Evolutionary conservation across 2,113 vertebrate genomes (phyloP), one percentile per base, ranked within the genome.

Genomic region (Grammomys surdaster): DNA sequence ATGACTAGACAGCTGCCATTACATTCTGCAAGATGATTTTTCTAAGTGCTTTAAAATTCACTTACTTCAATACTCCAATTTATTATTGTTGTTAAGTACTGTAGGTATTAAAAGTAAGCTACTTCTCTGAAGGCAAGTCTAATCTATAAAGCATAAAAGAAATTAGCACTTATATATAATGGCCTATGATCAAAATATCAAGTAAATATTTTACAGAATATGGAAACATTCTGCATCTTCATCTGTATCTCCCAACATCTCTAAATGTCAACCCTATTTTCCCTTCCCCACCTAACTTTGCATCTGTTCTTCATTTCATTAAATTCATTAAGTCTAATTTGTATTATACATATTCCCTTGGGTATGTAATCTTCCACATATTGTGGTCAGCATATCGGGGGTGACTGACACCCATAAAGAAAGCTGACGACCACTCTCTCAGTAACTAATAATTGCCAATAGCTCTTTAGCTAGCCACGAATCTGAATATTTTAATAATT

Each of bases 31-130:
- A 82, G 1, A 72, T 40, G 4, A 31, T 8, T 28, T 19, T 70
- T 87, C 12, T 8, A 95, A 92, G 46, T 87, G 33, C 5, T 86
- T 89, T 65, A 46, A 58, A 95, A 93, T 88, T n/a, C 5, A 22
- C 10, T 54, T n/a, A n/a, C 58, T 75, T 95, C 19, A 89, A 60
- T 78, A 67, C 12, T n/a, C 12, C 33, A 81, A 19, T n/a, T n/a
- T 43, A 56, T 40, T 76, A 4, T 92, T 89, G 65, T 65, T 70
- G 17, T 51, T 81, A 24, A 58, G 33, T 10, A 54, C 20, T 36
- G 48, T 33, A 33, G 48, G n/a, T 58, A 56, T 13, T 58, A n/a
- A n/a, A 81, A 81, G 54, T 58, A 24, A 82, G 11, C 33, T 13
- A 60, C n/a, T 58, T 12, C 5, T 22, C 17, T 24, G 24, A 19